Percentiles rank a stretch among this genome's conserved stretches.
Conservation (phyloP, 2,888 invertebrate genomes). For the Drosophila testacea region DNA sequence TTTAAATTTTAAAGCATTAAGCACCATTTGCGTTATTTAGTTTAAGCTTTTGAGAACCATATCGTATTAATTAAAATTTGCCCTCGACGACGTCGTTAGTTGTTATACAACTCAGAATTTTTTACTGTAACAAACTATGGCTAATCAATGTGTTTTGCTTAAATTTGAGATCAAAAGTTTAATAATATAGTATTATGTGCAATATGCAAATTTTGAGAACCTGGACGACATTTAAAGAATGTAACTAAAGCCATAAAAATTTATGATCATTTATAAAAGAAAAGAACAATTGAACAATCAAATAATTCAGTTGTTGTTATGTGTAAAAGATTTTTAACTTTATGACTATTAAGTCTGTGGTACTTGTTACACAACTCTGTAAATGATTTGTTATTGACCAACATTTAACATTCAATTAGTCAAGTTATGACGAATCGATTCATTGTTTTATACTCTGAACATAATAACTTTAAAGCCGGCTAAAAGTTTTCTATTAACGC, state of each 20-base stretch:
- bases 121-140: background rate
- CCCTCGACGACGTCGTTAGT: background rate
- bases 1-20: too few species aligned
- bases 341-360: background rate
- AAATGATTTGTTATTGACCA: constrained; percentile 3
- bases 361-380: background rate
- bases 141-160: constrained; percentile 18
- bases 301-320: background rate
- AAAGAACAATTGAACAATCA: too few species aligned
- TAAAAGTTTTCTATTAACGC: constrained; percentile 59
- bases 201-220: background rate
- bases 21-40: too few species aligned
- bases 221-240: background rate
- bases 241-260: background rate
- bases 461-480: constrained; percentile 19
- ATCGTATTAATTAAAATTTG: background rate
- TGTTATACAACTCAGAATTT: background rate
- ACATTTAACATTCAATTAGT: constrained; percentile 27
- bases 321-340: background rate
- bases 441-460: background rate
- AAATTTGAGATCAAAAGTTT: constrained; percentile 2
- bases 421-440: constrained; percentile 26
- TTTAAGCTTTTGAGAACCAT: background rate
- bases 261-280: background rate
- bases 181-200: constrained; percentile 1